A percentile compares a stretch with the other conserved stretches of the same genome.
Conservation (phyloP, 2,113 vertebrate species). For the Pterocles gutturalis region DNA sequence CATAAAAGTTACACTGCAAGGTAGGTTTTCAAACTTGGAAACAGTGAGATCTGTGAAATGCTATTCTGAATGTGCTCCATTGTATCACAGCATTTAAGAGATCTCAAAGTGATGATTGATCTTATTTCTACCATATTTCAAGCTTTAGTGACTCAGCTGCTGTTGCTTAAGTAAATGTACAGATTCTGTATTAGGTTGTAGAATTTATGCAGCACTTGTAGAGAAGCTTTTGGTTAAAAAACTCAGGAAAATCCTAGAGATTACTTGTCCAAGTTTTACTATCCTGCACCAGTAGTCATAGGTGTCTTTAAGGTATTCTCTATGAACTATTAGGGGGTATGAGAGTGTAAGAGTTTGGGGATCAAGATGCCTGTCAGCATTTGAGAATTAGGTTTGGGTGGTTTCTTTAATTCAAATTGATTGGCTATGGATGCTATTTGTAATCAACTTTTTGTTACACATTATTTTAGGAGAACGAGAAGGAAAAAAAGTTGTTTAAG, state of each 20-base stretch:
- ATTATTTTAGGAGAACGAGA: neutral
- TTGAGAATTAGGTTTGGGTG: neutral
- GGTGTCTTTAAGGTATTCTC: neutral
- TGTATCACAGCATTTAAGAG: neutral
- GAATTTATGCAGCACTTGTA: neutral
- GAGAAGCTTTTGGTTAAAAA: neutral
- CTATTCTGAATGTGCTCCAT: neutral
- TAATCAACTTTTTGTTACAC: neutral
- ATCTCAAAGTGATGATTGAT: neutral
- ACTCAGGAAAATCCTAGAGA: neutral
- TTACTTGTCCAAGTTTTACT: neutral
- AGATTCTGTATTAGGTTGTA: neutral
- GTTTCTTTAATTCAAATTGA: neutral
- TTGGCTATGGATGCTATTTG: neutral
- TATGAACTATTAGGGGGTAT: rapidly evolving
- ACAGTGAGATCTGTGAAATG: neutral
- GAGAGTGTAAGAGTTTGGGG: neutral
- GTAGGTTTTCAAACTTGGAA: neutral
- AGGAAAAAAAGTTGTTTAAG: neutral
- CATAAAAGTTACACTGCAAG: neutral
- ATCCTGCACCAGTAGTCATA: neutral
- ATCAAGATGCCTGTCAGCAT: neutral
- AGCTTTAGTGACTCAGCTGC: neutral
- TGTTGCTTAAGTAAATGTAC: neutral
- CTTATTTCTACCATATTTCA: neutral